Base-by-base conservation (phyloP, 2,113 vertebrate genomes). In the Oryzias curvinotus region DNA sequence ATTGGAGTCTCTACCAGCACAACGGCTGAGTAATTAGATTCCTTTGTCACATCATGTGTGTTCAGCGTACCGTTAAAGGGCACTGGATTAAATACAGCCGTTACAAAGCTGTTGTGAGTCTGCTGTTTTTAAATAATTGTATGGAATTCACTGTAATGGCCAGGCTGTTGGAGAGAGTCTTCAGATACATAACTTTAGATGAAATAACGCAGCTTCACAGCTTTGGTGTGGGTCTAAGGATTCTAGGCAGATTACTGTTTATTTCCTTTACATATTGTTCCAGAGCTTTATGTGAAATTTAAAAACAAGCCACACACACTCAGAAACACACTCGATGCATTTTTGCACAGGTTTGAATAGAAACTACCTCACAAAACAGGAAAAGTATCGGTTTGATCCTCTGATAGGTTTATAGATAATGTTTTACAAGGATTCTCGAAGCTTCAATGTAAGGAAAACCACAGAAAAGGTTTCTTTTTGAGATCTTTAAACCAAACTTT, bases 1-100 rank as follows among this genome's bases (percentile, higher is more conserved):
- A 80, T 78, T 74, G 55, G 50, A 71, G 67, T 74, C 71, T 71
- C 72, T 57, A 66, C 67, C 67, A 56, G 71, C 73, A 54, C 4
- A 10, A 81, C 69, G 78, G 68, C 80, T 80, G 71, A 73, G 71
- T 89, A 88, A 89, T 89, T 86, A 86, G 76, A 87, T 85, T 82
- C 77, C 82, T 88, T 81, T 73, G 62, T 72, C 78, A 78, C 78
- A 82, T 86, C 82, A 79, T 86, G 87, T 84, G 72, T 81, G 74
- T 82, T 82, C 77, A 82, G 75, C 19, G 52, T 63, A 66, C 73
- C 81, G 79, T 85, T 85, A 87, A 87, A 90, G 82, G 84, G 72
- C 81, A 86, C 43, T 6, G 26, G 65, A 81, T 85, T 79, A 84
- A 81, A 78, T 83, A 78, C 75, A 71, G 65, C 78, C 76, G 81